Evolutionary conservation across 2,888 invertebrate species (phyloP).

Genomic region (Pantelozetes paolii): DNA sequence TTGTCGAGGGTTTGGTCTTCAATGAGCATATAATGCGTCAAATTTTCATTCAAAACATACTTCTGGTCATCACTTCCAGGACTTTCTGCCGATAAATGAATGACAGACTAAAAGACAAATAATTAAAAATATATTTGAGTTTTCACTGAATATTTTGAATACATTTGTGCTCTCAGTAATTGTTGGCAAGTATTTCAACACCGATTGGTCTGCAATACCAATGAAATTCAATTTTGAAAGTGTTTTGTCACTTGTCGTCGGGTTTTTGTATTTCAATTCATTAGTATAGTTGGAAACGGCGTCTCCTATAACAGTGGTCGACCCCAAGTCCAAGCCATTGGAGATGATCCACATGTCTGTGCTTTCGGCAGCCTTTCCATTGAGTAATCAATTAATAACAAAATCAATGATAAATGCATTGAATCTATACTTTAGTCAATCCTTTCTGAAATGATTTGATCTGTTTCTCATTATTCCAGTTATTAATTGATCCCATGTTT

Average conservation of each 20-base stretch:
- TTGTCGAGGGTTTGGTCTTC: slow-evolving; percentile 48
- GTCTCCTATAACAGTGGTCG: slow-evolving; percentile 51
- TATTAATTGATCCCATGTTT: slow-evolving; percentile 45
- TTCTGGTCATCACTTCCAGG: slow-evolving; percentile 24
- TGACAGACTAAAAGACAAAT: neutral
- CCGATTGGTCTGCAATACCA: slow-evolving; percentile 44
- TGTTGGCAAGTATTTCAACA: slow-evolving; percentile 43
- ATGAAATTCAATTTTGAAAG: slow-evolving; percentile 44
- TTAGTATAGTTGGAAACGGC: slow-evolving; percentile 47
- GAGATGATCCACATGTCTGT: slow-evolving; percentile 53
- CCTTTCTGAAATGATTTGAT: slow-evolving; percentile 47
- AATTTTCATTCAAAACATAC: slow-evolving; percentile 52
- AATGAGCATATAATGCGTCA: slow-evolving; percentile 52
- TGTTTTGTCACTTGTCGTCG: neutral
- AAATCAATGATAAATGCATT: neutral
- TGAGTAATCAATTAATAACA: neutral
- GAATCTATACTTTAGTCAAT: slow-evolving; percentile 46
- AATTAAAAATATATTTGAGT: neutral
- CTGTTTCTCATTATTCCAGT: slow-evolving; percentile 46
- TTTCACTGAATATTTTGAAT: neutral
- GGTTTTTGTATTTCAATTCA: slow-evolving; percentile 38
- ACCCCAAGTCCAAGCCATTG: slow-evolving; percentile 51
- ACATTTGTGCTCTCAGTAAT: slow-evolving; percentile 42
- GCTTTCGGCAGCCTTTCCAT: slow-evolving; percentile 51
- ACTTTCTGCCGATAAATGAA: neutral